Percentiles rank a stretch among this genome's conserved stretches.
These are phyloP conservation scores for Polyommatus icarus DNA, from an alignment of 2,888 invertebrate genomes.

Conservation along the genomic window DNA sequence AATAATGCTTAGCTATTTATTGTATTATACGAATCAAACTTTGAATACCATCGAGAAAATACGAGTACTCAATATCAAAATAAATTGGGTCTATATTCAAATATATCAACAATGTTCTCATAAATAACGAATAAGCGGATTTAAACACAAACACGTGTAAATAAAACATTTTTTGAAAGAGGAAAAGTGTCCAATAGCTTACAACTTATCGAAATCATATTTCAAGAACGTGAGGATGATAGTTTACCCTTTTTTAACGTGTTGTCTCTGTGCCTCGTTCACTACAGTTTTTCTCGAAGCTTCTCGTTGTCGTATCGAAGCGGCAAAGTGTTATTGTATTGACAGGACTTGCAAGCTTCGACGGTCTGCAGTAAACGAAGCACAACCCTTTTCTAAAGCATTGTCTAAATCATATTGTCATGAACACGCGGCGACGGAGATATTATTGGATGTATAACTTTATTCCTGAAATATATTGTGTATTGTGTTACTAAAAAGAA, in stretches of 20 bases:
- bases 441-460: slow-evolving; percentile 75
- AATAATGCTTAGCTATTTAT: background rate
- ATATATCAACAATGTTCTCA: slow-evolving; percentile 9
- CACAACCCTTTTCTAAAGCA: slow-evolving; percentile 72
- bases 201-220: slow-evolving; percentile 79
- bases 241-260: slow-evolving; percentile 70
- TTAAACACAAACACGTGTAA: slow-evolving; percentile 54
- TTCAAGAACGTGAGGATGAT: slow-evolving; percentile 74
- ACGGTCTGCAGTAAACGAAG: slow-evolving; percentile 52
- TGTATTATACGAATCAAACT: background rate
- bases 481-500: slow-evolving; percentile 50
- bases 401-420: slow-evolving; percentile 79
- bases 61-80: background rate
- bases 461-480: slow-evolving; percentile 69
- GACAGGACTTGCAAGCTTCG: slow-evolving; percentile 28
- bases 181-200: slow-evolving; percentile 69
- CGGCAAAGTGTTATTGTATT: slow-evolving; percentile 3
- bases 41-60: background rate
- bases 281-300: slow-evolving; percentile 36
- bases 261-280: slow-evolving; percentile 65
- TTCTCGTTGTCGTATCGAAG: background rate
- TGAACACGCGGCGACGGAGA: slow-evolving; percentile 74
- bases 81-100: slow-evolving; percentile 8
- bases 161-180: slow-evolving; percentile 70
- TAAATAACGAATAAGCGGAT: slow-evolving; percentile 30